A percentile compares a stretch with the other conserved stretches of the same genome.
Evolutionary conservation across 1,140 invertebrate genomes (phyloP).

Genomic region (Melipona quadrifasciata): DNA sequence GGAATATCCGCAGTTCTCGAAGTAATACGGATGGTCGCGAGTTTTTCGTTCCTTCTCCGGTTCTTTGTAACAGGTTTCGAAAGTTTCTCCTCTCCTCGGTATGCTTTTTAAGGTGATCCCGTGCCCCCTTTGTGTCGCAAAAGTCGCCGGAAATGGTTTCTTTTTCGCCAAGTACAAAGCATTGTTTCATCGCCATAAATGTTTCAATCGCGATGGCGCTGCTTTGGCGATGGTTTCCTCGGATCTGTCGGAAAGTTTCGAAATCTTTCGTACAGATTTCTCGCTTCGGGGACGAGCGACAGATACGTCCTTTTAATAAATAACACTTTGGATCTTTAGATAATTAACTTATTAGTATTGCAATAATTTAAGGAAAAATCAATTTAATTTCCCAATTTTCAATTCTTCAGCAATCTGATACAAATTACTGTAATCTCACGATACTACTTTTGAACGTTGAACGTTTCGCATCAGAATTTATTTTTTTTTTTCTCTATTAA

Average conservation of each 20-base stretch:
- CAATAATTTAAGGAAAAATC: too few relatives aligned
- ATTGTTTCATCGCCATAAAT: constrained; percentile 44
- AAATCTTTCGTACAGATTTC: background rate
- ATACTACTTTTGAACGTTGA: too few relatives aligned
- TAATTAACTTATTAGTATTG: too few relatives aligned
- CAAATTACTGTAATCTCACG: too few relatives aligned
- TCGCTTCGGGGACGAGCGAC: too few relatives aligned
- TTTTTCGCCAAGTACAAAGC: constrained; percentile 21
- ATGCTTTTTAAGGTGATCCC: constrained; percentile 20
- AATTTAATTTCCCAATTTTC: too few relatives aligned
- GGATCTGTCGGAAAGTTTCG: constrained; percentile 27
- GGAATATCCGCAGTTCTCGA: background rate
- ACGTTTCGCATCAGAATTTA: too few relatives aligned
- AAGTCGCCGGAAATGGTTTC: constrained; percentile 33
- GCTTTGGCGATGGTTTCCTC: background rate
- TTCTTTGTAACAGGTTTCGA: constrained; percentile 15
- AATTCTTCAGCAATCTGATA: too few relatives aligned
- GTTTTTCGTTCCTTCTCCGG: constrained; percentile 2
- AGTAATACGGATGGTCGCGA: constrained; percentile 16
- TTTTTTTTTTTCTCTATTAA: too few relatives aligned
- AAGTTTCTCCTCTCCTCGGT: constrained; percentile 21
- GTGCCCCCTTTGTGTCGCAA: constrained; percentile 20
- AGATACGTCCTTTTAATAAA: too few relatives aligned
- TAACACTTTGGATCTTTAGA: too few relatives aligned
- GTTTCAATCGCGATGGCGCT: constrained; percentile 23